Evolutionary conservation across 2,888 invertebrate species (phyloP).

Genomic region (Stegophylla sp.): DNA sequence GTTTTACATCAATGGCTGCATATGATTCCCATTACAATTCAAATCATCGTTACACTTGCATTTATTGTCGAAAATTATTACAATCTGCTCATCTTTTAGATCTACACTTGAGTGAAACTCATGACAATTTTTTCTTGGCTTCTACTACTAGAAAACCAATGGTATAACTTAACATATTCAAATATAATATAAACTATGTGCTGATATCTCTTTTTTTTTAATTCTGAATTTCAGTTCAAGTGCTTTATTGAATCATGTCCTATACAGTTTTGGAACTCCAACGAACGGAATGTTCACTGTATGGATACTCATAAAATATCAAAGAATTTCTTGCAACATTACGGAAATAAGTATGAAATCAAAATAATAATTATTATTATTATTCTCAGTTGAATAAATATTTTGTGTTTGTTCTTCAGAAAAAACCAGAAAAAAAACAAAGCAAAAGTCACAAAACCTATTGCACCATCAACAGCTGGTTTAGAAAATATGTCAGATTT

Average conservation of each 20-base stretch:
- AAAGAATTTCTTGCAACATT: slow-evolving; percentile 25
- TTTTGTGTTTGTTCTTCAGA: slow-evolving; percentile 10
- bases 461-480: neutral
- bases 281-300: slow-evolving; percentile 29
- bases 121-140: slow-evolving; percentile 43
- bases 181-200: neutral
- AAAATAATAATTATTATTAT: neutral
- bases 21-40: slow-evolving; percentile 53
- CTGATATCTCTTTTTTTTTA: neutral
- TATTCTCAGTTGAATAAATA: neutral
- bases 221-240: slow-evolving; percentile 29
- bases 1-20: slow-evolving; percentile 35
- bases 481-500: slow-evolving; percentile 23
- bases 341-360: slow-evolving; percentile 17
- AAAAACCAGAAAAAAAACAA: slow-evolving; percentile 21
- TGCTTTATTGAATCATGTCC: slow-evolving; percentile 40
- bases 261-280: slow-evolving; percentile 32
- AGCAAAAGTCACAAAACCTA: neutral
- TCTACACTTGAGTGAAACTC: slow-evolving; percentile 47
- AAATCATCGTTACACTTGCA: slow-evolving; percentile 51
- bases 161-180: neutral
- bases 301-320: slow-evolving; percentile 27
- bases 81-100: slow-evolving; percentile 51
- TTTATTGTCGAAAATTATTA: slow-evolving; percentile 36
- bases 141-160: slow-evolving; percentile 32